Evolutionary conservation across 2,113 vertebrate genomes (phyloP).

Genomic region (Synchiropus splendidus): DNA sequence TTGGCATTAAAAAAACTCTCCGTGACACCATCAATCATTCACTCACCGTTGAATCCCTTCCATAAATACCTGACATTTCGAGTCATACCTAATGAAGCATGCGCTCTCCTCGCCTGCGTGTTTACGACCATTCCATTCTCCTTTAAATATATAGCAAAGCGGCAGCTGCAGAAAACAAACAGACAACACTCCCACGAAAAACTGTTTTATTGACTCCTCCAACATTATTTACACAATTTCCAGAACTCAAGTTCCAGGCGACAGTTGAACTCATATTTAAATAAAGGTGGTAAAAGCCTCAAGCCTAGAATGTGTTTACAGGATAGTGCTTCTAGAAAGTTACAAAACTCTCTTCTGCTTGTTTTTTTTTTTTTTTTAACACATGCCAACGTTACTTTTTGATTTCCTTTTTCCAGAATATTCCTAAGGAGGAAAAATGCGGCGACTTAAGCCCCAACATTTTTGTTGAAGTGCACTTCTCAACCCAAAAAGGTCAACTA

Average conservation of each 20-base stretch:
- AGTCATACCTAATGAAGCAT: background rate
- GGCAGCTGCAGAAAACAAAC: background rate
- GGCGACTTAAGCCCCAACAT: constrained; percentile 42
- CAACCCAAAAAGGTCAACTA: constrained; percentile 15
- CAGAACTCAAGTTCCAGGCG: constrained; percentile 47
- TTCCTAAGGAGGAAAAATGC: too few species aligned
- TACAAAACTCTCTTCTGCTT: constrained; percentile 29
- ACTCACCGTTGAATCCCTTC: constrained; percentile 1
- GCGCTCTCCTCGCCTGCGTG: background rate
- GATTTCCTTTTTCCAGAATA: constrained; percentile 18
- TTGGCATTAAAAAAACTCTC: too few species aligned
- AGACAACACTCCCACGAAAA: background rate
- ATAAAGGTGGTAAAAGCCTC: constrained; percentile 40
- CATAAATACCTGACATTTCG: constrained; percentile 28
- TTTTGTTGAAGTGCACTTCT: constrained; percentile 57
- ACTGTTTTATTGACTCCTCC: constrained; percentile 48
- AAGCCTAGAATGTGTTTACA: constrained; percentile 30
- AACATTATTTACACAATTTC: constrained; percentile 60
- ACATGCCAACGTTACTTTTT: constrained; percentile 7
- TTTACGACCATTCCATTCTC: background rate
- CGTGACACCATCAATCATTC: constrained; percentile 39
- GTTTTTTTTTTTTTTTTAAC: constrained; percentile 6
- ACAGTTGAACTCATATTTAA: constrained; percentile 32
- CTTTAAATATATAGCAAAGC: too few species aligned
- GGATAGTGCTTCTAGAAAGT: constrained; percentile 50